A percentile compares a stretch with the other conserved stretches of the same genome.
These are phyloP conservation scores for Corythoichthys intestinalis DNA, from an alignment of 2,113 vertebrate species.

Conservation along the genomic window DNA sequence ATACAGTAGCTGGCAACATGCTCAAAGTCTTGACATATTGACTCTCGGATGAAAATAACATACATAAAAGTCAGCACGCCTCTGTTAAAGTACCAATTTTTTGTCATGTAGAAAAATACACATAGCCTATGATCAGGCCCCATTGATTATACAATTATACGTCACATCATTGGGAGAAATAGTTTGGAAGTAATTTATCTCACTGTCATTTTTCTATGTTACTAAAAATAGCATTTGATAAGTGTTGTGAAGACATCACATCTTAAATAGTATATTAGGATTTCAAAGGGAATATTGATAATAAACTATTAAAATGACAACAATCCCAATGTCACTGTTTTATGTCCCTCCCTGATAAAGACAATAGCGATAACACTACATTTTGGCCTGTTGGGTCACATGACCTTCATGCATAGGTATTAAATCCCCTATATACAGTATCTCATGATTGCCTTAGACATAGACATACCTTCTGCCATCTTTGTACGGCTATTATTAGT, in stretches of 20 bases:
- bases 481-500: not conserved
- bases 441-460: constrained; percentile 6
- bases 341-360: not conserved
- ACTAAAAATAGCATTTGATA: too few species aligned
- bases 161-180: too few species aligned
- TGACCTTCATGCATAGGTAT: constrained; percentile 10
- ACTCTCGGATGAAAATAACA: not conserved
- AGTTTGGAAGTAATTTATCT: too few species aligned
- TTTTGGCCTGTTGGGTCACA: constrained; percentile 26
- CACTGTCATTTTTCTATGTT: too few species aligned
- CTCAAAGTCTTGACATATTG: not conserved
- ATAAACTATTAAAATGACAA: not conserved
- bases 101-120: not conserved
- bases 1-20: not conserved
- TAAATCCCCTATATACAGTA: constrained; percentile 11
- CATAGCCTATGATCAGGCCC: too few species aligned
- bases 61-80: not conserved
- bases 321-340: not conserved
- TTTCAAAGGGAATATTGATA: too few species aligned
- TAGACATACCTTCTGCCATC: constrained; percentile 6
- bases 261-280: too few species aligned
- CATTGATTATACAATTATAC: too few species aligned
- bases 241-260: too few species aligned
- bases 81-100: not conserved
- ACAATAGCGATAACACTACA: not conserved